phyloP scores from a whole-genome alignment of 2,113 vertebrate species.

The Aspidoscelis tigris region DNA sequence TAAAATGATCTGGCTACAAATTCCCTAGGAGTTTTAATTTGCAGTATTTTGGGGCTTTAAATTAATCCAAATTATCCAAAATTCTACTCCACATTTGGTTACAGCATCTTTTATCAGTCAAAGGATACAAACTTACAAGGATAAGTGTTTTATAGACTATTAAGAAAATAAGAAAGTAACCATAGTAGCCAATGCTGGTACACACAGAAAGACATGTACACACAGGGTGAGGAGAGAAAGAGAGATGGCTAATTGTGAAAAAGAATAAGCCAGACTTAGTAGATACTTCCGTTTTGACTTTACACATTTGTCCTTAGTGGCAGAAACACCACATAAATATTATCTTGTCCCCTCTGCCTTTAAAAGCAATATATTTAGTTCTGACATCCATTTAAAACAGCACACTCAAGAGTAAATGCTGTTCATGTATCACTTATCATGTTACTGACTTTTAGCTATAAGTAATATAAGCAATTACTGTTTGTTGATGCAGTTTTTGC shows the following conservation, averaged over 20 bases:
- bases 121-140: too few species aligned
- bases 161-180: too few species aligned
- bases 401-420: conserved; percentile 9
- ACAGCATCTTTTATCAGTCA: too few species aligned
- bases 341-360: neutral
- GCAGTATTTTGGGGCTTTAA: too few species aligned
- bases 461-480: conserved; percentile 26
- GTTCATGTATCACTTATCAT: conserved; percentile 22
- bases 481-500: conserved; percentile 4
- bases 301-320: neutral
- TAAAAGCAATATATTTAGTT: conserved; percentile 16
- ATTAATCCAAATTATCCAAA: too few species aligned
- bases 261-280: neutral
- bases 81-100: too few species aligned
- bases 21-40: too few species aligned
- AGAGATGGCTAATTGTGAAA: too few species aligned
- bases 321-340: neutral
- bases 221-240: too few species aligned
- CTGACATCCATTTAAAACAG: conserved; percentile 22
- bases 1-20: too few species aligned
- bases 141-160: too few species aligned
- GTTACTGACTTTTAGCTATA: conserved; percentile 27
- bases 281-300: neutral
- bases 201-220: too few species aligned
- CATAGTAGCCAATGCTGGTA: neutral